Evolutionary conservation across 2,888 invertebrate species (phyloP).

Genomic region (Drosophila seclusa): DNA sequence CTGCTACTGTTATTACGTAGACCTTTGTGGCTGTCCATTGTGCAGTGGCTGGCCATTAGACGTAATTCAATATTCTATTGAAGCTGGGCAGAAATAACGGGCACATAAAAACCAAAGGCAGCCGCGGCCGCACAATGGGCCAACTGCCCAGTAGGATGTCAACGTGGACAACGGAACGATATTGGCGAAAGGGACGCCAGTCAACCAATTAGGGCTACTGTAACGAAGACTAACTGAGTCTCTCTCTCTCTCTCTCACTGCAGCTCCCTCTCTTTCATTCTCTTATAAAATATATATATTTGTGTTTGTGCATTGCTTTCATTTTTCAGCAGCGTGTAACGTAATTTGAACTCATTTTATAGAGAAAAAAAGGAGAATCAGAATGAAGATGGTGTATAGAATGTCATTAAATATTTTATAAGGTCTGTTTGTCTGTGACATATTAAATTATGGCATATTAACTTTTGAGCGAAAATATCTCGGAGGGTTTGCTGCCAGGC

Average conservation of each 20-base stretch:
- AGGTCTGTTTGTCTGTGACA: slow-evolving; percentile 29
- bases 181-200: slow-evolving; percentile 50
- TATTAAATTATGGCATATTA: slow-evolving; percentile 60
- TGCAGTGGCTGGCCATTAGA: slow-evolving; percentile 66
- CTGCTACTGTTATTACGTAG: slow-evolving; percentile 35
- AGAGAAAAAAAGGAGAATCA: neutral
- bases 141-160: slow-evolving; percentile 45
- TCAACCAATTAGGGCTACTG: slow-evolving; percentile 69
- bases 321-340: slow-evolving; percentile 49
- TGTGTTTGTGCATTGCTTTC: slow-evolving; percentile 31
- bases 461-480: slow-evolving; percentile 38
- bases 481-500: slow-evolving; percentile 3
- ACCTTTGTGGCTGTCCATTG: slow-evolving; percentile 58
- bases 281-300: slow-evolving; percentile 5
- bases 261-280: neutral
- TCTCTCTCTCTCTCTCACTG: neutral
- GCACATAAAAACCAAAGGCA: slow-evolving; percentile 34
- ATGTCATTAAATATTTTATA: slow-evolving; percentile 21
- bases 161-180: slow-evolving; percentile 31
- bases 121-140: slow-evolving; percentile 40
- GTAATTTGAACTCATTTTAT: slow-evolving; percentile 64
- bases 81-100: slow-evolving; percentile 42
- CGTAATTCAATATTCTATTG: slow-evolving; percentile 78
- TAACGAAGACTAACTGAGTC: slow-evolving; percentile 55
- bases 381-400: slow-evolving; percentile 8